These are phyloP conservation scores for Oostethus manadensis DNA, from an alignment of 2,113 vertebrate species.

Conservation along the genomic window DNA sequence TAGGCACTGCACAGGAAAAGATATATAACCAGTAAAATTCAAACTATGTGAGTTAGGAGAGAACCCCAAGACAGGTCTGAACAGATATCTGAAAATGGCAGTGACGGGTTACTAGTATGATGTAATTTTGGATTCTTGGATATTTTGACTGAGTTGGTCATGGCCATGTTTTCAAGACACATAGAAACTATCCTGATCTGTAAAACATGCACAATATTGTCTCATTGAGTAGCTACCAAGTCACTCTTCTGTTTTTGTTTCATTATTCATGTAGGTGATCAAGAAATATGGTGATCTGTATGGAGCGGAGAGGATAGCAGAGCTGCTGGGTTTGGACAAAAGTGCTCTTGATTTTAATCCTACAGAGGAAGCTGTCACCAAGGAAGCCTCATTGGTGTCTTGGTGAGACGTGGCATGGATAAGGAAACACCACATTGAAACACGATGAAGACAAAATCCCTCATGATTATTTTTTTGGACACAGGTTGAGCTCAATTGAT, in stretches of 20 bases:
- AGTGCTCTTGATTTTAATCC: constrained; percentile 96
- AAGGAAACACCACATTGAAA: neutral
- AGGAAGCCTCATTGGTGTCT: constrained; percentile 87
- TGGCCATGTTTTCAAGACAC: too few relatives aligned
- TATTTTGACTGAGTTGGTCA: too few relatives aligned
- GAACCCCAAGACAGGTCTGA: too few relatives aligned
- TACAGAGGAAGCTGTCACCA: constrained; percentile 81
- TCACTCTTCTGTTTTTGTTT: neutral
- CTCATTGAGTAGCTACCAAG: neutral
- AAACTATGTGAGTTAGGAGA: too few relatives aligned
- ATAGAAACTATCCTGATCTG: too few relatives aligned
- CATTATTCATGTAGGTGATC: constrained; percentile 79
- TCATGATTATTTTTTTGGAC: constrained; percentile 34
- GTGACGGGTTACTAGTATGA: too few relatives aligned
- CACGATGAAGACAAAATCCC: constrained; percentile 3
- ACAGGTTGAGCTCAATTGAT: constrained; percentile 91
- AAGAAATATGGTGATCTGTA: constrained; percentile 97
- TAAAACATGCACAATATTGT: neutral
- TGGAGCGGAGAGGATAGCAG: constrained; percentile 91
- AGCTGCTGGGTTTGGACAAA: constrained; percentile 93
- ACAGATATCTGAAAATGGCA: too few relatives aligned
- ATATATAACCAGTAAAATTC: too few relatives aligned
- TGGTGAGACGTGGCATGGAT: constrained; percentile 74
- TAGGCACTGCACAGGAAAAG: too few relatives aligned
- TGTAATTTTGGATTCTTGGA: too few relatives aligned